Percentiles rank a stretch among this genome's conserved stretches.
These are phyloP conservation scores for Numenius phaeopus DNA, from an alignment of 2,797 vertebrate genomes.

Conservation along the genomic window DNA sequence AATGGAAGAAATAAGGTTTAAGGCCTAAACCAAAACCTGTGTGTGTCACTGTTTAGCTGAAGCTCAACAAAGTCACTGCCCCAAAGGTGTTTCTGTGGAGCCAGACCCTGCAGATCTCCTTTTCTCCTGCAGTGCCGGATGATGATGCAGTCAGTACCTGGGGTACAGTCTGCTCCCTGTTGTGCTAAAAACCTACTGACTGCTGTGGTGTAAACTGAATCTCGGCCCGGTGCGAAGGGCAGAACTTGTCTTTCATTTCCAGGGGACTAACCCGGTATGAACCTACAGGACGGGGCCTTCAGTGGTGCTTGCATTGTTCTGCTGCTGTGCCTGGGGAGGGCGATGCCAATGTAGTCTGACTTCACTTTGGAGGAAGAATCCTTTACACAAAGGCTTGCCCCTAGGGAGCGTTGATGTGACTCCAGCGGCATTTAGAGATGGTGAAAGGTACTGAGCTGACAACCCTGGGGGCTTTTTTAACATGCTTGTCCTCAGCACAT, in stretches of 20 bases:
- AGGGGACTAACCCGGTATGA: not conserved
- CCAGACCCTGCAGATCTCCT: not conserved
- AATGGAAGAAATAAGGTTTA: not conserved
- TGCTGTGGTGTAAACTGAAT: not conserved
- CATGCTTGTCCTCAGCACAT: accelerated
- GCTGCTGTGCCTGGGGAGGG: not conserved
- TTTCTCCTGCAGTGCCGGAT: accelerated
- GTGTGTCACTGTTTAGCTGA: not conserved
- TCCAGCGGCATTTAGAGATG: not conserved
- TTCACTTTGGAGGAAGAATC: not conserved
- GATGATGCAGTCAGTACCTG: not conserved
- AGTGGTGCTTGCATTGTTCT: not conserved
- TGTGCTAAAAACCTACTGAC: not conserved
- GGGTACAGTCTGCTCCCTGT: not conserved
- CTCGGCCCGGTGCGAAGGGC: not conserved
- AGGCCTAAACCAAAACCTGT: not conserved
- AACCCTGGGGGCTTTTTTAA: not conserved
- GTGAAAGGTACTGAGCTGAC: not conserved
- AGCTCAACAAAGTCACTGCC: not conserved
- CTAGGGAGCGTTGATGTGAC: not conserved
- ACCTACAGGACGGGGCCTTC: accelerated
- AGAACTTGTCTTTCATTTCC: not conserved
- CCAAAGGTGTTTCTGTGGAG: not conserved
- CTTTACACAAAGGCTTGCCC: not conserved
- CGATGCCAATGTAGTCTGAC: not conserved